A percentile compares a stretch with the other conserved stretches of the same genome.
phyloP scores from a whole-genome alignment of 2,113 vertebrate species.

The Damaliscus lunatus region DNA sequence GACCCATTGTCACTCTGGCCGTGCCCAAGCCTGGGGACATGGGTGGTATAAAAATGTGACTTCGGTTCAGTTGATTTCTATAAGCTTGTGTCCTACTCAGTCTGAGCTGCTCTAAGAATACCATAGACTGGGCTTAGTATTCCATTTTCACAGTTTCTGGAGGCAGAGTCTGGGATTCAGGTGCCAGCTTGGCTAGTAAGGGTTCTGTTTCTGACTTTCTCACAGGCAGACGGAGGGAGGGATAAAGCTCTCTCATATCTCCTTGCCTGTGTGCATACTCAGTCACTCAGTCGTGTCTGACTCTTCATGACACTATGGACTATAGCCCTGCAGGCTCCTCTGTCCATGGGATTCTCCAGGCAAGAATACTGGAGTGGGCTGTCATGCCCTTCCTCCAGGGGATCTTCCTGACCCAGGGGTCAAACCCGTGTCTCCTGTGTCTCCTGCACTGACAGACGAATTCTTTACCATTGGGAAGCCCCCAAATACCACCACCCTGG shows the following conservation, averaged over 20 bases:
- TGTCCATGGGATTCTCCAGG: not conserved
- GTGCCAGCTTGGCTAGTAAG: not conserved
- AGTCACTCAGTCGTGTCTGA: not conserved
- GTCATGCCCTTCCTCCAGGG: not conserved
- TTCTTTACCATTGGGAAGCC: not conserved
- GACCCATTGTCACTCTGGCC: rapidly evolving
- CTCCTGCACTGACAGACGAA: not conserved
- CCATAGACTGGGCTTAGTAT: not conserved
- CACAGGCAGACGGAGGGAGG: not conserved
- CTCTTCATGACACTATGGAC: not conserved
- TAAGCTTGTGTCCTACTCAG: not conserved
- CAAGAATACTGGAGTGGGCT: not conserved
- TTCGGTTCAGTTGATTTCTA: not conserved
- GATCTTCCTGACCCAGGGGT: not conserved
- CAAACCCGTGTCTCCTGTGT: not conserved
- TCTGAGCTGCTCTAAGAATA: not conserved
- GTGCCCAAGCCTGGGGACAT: not conserved
- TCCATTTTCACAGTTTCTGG: not conserved
- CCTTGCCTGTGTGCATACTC: not conserved
- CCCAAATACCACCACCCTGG: no score
- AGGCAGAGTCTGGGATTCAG: not conserved
- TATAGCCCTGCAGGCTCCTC: not conserved
- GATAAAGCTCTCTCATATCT: not conserved
- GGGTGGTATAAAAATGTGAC: not conserved
- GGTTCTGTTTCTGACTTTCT: not conserved